Evolutionary conservation across 2,888 invertebrate genomes (phyloP).

Genomic region (Dascillus cervinus): DNA sequence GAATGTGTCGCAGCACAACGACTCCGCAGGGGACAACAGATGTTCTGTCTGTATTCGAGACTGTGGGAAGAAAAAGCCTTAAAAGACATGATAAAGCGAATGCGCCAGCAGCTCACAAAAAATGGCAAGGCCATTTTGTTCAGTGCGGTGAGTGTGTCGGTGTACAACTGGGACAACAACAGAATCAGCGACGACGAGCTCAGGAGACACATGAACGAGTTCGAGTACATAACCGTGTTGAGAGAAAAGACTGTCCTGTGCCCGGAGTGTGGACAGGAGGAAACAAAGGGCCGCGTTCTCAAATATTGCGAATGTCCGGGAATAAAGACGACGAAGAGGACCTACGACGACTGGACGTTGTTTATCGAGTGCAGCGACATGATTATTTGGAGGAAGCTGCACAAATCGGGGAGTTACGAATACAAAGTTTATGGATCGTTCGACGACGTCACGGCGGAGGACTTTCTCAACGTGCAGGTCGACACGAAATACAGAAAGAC

Average conservation of each 20-base stretch:
- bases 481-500: constrained; percentile 68
- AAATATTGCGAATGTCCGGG: constrained; percentile 45
- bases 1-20: constrained; percentile 54
- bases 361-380: constrained; percentile 74
- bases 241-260: constrained; percentile 49
- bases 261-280: constrained; percentile 41
- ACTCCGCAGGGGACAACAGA: constrained; percentile 54
- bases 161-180: constrained; percentile 56
- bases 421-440: constrained; percentile 85
- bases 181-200: constrained; percentile 51
- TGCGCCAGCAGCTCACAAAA: constrained; percentile 40
- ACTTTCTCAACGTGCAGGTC: constrained; percentile 76
- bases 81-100: constrained; percentile 44
- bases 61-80: constrained; percentile 57
- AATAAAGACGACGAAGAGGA: constrained; percentile 12
- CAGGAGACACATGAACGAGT: constrained; percentile 48
- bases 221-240: constrained; percentile 49
- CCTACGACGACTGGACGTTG: constrained; percentile 60
- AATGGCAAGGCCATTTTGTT: constrained; percentile 49
- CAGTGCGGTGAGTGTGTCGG: constrained; percentile 47
- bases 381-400: constrained; percentile 70
- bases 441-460: constrained; percentile 66
- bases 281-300: constrained; percentile 37
- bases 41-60: constrained; percentile 53
- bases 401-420: constrained; percentile 62